phyloP scores from a whole-genome alignment of 1,140 invertebrate species.

The Phortica variegata region DNA sequence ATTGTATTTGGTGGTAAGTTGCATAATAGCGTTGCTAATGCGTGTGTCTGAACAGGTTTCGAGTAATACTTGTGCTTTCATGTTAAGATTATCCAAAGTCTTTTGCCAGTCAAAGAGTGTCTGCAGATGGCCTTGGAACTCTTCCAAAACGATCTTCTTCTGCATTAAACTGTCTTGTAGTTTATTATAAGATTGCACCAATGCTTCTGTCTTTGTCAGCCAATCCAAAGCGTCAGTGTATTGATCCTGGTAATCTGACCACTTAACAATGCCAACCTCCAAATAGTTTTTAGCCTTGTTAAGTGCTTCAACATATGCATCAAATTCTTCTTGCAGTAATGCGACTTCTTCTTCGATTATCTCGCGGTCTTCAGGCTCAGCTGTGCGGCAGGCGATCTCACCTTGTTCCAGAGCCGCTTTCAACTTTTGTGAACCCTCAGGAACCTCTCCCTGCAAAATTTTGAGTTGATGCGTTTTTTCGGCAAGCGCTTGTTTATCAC shows the following conservation, averaged over 20 bases:
- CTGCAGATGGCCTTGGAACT: slow-evolving; percentile 88
- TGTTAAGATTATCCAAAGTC: slow-evolving; percentile 87
- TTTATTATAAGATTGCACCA: slow-evolving; percentile 88
- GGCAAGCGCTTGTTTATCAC: slow-evolving; percentile 85
- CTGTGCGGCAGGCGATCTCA: slow-evolving; percentile 77
- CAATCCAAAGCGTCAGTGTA: slow-evolving; percentile 86
- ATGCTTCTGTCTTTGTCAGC: slow-evolving; percentile 81
- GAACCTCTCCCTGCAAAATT: slow-evolving; percentile 76
- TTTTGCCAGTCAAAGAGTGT: slow-evolving; percentile 92
- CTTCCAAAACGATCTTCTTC: slow-evolving; percentile 85
- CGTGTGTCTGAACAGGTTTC: slow-evolving; percentile 92
- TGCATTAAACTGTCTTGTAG: slow-evolving; percentile 85
- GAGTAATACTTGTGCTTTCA: slow-evolving; percentile 83
- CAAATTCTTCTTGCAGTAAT: slow-evolving; percentile 83
- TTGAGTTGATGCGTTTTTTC: slow-evolving; percentile 84
- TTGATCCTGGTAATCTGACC: slow-evolving; percentile 94
- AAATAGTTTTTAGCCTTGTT: slow-evolving; percentile 79
- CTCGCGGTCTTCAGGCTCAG: slow-evolving; percentile 83
- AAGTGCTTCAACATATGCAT: slow-evolving; percentile 76
- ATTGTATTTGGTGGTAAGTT: slow-evolving; percentile 92
- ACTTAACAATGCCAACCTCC: slow-evolving; percentile 88
- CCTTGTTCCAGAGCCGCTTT: slow-evolving; percentile 79
- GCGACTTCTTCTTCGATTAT: slow-evolving; percentile 90
- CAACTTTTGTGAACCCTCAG: slow-evolving; percentile 78
- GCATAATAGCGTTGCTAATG: slow-evolving; percentile 90